Base-by-base conservation (phyloP, 2,113 vertebrate species). In the Turdus rufiventris region DNA sequence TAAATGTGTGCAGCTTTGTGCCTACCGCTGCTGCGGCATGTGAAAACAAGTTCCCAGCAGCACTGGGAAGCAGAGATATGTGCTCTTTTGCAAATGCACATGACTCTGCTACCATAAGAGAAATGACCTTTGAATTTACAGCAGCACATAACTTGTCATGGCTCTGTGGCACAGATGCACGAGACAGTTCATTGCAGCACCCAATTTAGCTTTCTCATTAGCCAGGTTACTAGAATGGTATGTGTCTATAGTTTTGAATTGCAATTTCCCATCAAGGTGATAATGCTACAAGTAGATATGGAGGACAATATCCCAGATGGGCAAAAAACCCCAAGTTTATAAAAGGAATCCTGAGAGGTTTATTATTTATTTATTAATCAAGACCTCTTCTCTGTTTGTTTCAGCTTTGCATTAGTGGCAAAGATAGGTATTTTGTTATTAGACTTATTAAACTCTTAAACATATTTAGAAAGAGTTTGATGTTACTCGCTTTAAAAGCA, bases 71-170 rank as follows among this genome's bases (percentile, higher is more conserved):
- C 10, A 66, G 29, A 54, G n/a, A 34, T 2, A 58, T 33, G 6
- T 50, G 31, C 21, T 60, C 29, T 61, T 88, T 50, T 58, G 29
- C 34, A 70, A 29, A 53, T 14, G 15, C 23, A 62, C 24, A 16
- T 15, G 31, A 20, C 15, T 71, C 54, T 72, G 58, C 25, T 56
- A 17, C 34, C 13, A 7, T 8, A 40, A 76, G 14, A 71, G 20
- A 50, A 86, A 57, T 50, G 11, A 62, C 18, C 34, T 89, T 60
- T 45, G 33, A 72, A 86, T 71, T 76, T 58, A 66, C 23, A 79
- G 11, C 20, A 36, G 18, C 21, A 24, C 4, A 1, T 36, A 65
- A 42, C 20, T 60, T 56, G 24, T 3, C 1, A 1, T 56, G n/a
- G 34, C 16, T 67, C 18, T 38, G 15, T 38, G 36, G 28, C 66